Conservation (phyloP, 2,888 invertebrate species). For the Cosmopolites sordidus region DNA sequence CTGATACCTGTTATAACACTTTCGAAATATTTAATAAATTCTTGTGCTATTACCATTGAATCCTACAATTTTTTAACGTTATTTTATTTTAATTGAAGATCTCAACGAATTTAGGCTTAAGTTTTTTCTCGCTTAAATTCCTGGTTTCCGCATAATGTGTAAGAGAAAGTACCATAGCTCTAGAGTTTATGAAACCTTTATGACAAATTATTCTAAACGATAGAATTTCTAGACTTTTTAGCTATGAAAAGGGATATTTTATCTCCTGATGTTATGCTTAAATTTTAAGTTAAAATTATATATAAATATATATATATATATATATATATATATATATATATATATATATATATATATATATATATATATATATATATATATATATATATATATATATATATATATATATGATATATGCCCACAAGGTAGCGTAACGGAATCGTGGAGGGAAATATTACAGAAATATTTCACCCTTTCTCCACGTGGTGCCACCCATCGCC, state of each 20-base stretch:
- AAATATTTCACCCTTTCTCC: too few relatives aligned
- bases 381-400: too few relatives aligned
- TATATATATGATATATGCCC: too few relatives aligned
- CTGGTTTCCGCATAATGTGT: neutral
- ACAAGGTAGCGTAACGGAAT: too few relatives aligned
- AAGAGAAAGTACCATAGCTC: neutral
- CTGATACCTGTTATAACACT: constrained; percentile 10
- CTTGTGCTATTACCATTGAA: constrained; percentile 22
- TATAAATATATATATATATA: neutral
- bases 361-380: too few relatives aligned
- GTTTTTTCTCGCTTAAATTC: neutral
- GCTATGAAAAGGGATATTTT: neutral
- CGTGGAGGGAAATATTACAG: too few relatives aligned
- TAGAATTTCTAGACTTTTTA: neutral
- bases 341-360: too few relatives aligned
- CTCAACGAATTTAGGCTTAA: constrained; percentile 24
- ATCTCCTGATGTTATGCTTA: neutral
- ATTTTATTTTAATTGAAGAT: constrained; percentile 31
- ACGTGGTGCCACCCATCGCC: too few relatives aligned
- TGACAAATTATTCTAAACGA: neutral
- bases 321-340: too few relatives aligned
- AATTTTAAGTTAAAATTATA: neutral
- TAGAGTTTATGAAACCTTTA: neutral
- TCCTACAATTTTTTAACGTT: constrained; percentile 23
- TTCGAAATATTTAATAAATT: constrained; percentile 16